Evolutionary conservation across 2,797 vertebrate species (phyloP), one percentile per base, ranked within the genome.

Genomic region (Pantherophis alleghaniensis): DNA sequence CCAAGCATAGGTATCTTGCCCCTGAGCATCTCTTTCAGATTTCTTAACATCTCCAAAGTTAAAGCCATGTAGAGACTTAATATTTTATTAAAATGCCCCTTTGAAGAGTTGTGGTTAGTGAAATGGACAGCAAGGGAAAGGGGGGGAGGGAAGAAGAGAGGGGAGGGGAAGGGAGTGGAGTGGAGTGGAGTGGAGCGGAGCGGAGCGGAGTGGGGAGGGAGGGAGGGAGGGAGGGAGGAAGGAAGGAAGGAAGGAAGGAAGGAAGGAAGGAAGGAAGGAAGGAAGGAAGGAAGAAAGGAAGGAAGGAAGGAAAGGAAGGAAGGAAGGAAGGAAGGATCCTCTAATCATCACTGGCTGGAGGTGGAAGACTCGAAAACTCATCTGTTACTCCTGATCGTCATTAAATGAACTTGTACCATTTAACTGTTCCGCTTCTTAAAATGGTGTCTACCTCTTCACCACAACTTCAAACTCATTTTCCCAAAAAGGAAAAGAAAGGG

Each of bases 141-240:
- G 7, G 51, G 51, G 51, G 9, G 47, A 51, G 47, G 51, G 9
- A 7, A 1, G 51, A 1, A 6, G 51, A 51, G 1, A 1, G 9
- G 9, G 9, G 56, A 3, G 56, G 9, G 24, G 22, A 22, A 24
- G 59, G 2, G 2, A 6, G 59, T 2, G 22, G 20, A 10, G 60
- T 1, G 56, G 13, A 57, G 47, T 4, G 11, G 10, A 55, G 2
- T 37, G 53, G 7, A 55, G n/a, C n/a, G 22, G 20, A 10, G 60
- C 0, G 56, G 13, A 57, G 47, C 0, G 11, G 10, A 55, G 2
- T 37, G 53, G 7, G 13, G 1, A 1, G 7, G 9, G 10, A 51
- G 7, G 7, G 9, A 9, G 51, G 9, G 47, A 51, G 47, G 51
- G 9, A 7, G 0, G 51, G 0, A 6, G 51, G 1, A 16, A 4